phyloP scores from a whole-genome alignment of 64 coral and sea anemone genomes.

The Anthopleura sola region DNA sequence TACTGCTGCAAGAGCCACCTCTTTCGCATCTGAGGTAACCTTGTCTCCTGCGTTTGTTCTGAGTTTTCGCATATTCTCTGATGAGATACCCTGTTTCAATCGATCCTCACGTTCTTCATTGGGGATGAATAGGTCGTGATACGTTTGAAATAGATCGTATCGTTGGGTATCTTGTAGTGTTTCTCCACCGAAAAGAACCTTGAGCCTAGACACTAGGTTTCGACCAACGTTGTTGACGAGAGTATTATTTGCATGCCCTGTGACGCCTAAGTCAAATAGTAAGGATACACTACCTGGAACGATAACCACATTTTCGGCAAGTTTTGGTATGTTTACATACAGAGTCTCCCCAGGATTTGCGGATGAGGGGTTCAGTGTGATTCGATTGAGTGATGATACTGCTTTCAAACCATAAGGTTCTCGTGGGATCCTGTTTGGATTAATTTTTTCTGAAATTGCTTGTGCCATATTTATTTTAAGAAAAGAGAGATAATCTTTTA shows the following conservation, averaged over 20 bases:
- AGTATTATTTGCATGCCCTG: conserved; percentile 44
- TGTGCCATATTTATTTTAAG: conserved; percentile 35
- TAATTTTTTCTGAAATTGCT: conserved; percentile 34
- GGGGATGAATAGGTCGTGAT: conserved; percentile 21
- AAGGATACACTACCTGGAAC: too few species aligned
- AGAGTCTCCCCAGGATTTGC: conserved; percentile 46
- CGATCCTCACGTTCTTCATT: conserved; percentile 23
- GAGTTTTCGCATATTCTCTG: conserved; percentile 21
- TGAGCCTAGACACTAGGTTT: conserved; percentile 19
- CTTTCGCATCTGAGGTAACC: conserved; percentile 14
- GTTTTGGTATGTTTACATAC: conserved; percentile 38
- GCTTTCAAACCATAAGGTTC: conserved; percentile 46
- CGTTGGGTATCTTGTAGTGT: conserved; percentile 25
- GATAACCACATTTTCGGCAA: too few species aligned
- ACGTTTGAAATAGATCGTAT: conserved; percentile 34
- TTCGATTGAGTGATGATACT: too few species aligned
- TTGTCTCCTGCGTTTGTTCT: conserved; percentile 28
- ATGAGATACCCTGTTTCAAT: conserved; percentile 33
- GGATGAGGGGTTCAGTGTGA: conserved; percentile 16
- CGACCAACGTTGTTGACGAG: conserved; percentile 30
- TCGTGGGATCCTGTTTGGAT: conserved; percentile 34
- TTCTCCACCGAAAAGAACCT: conserved; percentile 42
- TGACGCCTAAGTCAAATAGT: too few species aligned
- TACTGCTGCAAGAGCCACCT: conserved; percentile 9
- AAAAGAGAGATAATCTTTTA: conserved; percentile 4